Evolutionary conservation across 2,797 vertebrate species (phyloP).

Genomic region (Podarcis siculus): DNA sequence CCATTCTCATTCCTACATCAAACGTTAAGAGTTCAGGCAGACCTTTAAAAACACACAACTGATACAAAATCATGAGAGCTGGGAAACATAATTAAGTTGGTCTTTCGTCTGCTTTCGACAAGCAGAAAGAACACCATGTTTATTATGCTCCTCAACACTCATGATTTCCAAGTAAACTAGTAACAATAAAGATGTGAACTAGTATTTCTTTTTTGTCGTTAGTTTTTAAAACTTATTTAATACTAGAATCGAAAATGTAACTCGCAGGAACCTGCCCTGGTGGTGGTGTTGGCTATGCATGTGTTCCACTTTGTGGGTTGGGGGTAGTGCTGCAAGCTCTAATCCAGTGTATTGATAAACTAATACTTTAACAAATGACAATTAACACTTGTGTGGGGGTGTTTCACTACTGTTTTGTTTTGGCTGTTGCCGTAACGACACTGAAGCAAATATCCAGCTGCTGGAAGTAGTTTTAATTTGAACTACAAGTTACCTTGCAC

Average conservation of each 20-base stretch:
- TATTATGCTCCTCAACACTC: too few relatives aligned
- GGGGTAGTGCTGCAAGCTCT: not conserved
- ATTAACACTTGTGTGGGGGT: not conserved
- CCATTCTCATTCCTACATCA: not conserved
- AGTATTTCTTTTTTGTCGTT: not conserved
- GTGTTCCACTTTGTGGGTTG: too few relatives aligned
- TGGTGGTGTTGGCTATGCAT: not conserved
- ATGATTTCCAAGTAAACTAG: not conserved
- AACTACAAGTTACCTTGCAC: not conserved
- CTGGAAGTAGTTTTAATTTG: not conserved
- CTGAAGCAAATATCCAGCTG: not conserved
- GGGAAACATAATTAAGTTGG: not conserved
- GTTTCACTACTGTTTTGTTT: not conserved
- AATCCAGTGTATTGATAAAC: not conserved
- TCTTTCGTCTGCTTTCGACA: too few relatives aligned
- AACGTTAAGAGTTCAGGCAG: too few relatives aligned
- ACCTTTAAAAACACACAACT: not conserved
- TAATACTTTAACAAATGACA: not conserved
- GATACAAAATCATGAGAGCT: not conserved
- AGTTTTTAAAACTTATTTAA: not conserved
- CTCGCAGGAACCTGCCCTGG: not conserved
- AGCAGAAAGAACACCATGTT: too few relatives aligned
- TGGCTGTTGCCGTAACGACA: not conserved
- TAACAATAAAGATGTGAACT: too few relatives aligned
- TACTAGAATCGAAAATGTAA: not conserved